phyloP scores from a whole-genome alignment of 2,888 invertebrate species.

The Silvanus unidentatus region DNA sequence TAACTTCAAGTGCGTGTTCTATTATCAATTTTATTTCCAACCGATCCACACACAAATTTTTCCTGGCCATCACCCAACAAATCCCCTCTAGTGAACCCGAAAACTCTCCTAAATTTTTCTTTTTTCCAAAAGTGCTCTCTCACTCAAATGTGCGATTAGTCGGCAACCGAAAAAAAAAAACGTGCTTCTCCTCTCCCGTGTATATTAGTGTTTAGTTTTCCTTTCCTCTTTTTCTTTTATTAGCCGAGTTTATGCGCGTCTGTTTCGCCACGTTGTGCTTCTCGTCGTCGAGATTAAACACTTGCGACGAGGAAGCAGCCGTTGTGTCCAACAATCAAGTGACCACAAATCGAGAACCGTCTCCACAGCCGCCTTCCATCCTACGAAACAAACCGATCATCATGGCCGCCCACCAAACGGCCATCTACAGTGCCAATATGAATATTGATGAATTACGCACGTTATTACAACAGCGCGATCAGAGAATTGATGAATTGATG shows the following conservation, averaged over 20 bases:
- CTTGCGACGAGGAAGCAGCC: conserved; percentile 72
- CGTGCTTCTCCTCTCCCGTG: conserved; percentile 49
- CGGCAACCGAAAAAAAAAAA: too few relatives aligned
- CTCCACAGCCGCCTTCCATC: conserved; percentile 15
- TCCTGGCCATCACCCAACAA: conserved; percentile 14
- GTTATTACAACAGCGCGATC: conserved; percentile 53
- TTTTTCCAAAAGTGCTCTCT: too few relatives aligned
- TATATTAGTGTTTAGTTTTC: conserved; percentile 91
- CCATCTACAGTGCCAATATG: conserved; percentile 21
- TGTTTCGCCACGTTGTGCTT: conserved; percentile 83
- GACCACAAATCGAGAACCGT: conserved; percentile 36
- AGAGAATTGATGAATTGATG: conserved; percentile 73
- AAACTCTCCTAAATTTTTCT: too few relatives aligned
- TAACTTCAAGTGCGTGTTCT: too few relatives aligned
- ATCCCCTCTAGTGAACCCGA: conserved; percentile 1
- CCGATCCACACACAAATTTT: too few relatives aligned
- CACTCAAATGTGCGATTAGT: too few relatives aligned
- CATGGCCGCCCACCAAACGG: conserved; percentile 1
- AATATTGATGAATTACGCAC: conserved; percentile 52
- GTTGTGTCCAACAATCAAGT: too few relatives aligned
- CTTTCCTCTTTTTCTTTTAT: too few relatives aligned
- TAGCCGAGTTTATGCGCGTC: conserved; percentile 81
- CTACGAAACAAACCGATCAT: too few relatives aligned
- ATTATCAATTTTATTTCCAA: too few relatives aligned
- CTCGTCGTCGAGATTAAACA: conserved; percentile 74